A percentile compares a stretch with the other conserved stretches of the same genome.
phyloP scores from a whole-genome alignment of 2,888 invertebrate genomes.

The Drosophila emarginata region DNA sequence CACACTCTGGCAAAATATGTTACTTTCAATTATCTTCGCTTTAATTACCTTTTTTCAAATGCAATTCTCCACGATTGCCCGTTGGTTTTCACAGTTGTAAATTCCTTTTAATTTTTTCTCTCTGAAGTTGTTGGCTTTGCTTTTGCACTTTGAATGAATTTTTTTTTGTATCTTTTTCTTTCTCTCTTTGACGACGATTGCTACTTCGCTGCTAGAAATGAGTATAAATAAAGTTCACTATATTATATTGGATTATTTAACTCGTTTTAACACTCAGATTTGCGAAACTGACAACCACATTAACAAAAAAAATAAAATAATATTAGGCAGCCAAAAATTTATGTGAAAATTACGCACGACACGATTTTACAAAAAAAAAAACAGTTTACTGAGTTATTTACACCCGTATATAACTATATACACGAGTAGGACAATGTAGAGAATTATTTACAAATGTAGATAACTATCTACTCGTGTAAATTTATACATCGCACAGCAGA shows the following conservation, averaged over 20 bases:
- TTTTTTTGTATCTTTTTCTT: background rate
- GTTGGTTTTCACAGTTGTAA: constrained; percentile 58
- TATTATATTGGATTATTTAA: background rate
- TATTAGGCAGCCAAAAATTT: constrained; percentile 7
- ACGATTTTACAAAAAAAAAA: background rate
- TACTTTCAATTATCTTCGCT: constrained; percentile 38
- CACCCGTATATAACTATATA: too few species aligned
- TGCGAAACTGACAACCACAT: background rate
- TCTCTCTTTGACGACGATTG: constrained; percentile 27
- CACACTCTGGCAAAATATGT: constrained; percentile 15
- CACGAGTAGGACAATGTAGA: too few species aligned
- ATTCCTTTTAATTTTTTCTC: constrained; percentile 49
- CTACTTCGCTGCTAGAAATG: constrained; percentile 10
- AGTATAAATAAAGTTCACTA: background rate
- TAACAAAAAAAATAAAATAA: constrained; percentile 4
- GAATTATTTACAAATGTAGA: too few species aligned
- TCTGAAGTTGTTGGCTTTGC: constrained; percentile 1
- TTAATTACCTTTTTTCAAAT: constrained; percentile 63
- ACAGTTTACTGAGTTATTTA: too few species aligned
- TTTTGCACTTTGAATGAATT: constrained; percentile 17
- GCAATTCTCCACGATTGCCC: constrained; percentile 57
- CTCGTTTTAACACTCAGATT: background rate
- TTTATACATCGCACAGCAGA: too few species aligned
- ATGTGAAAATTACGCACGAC: constrained; percentile 14
- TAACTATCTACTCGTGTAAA: too few species aligned